These are phyloP conservation scores for Therioaphis trifolii DNA, from an alignment of 2,888 invertebrate species.

Conservation along the genomic window DNA sequence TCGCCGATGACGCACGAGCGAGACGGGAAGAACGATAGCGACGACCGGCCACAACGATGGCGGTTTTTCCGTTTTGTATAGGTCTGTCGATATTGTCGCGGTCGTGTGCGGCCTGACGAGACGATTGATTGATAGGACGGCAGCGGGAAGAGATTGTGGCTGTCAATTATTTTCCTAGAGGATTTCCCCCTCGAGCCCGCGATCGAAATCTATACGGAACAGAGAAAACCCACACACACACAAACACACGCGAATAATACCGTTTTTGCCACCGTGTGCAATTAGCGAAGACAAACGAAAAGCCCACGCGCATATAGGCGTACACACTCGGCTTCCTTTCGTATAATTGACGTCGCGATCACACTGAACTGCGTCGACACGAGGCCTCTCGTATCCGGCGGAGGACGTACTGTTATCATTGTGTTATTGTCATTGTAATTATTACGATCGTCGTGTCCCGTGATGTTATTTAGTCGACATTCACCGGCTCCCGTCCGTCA, in stretches of 20 bases:
- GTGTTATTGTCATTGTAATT: too few relatives aligned
- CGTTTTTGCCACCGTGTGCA: constrained; percentile 10
- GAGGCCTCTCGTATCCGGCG: too few relatives aligned
- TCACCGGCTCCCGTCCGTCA: too few relatives aligned
- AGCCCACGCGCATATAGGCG: background rate
- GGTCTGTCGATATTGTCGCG: too few relatives aligned
- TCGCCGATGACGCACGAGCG: too few relatives aligned
- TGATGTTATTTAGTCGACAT: too few relatives aligned
- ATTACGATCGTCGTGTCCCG: too few relatives aligned
- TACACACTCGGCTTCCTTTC: background rate
- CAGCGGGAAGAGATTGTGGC: background rate
- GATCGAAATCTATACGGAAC: constrained; percentile 31
- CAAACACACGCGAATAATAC: background rate
- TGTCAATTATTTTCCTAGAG: constrained; percentile 42
- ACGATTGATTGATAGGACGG: constrained; percentile 10
- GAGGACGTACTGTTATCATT: too few relatives aligned
- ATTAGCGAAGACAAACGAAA: background rate
- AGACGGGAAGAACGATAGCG: too few relatives aligned
- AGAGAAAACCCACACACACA: background rate
- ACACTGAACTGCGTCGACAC: background rate
- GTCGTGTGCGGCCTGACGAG: background rate
- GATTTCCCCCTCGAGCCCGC: background rate
- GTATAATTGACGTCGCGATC: background rate
- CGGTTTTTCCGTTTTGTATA: too few relatives aligned
- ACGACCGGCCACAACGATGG: too few relatives aligned